A percentile compares a stretch with the other conserved stretches of the same genome.
Conservation (phyloP, 2,797 vertebrate genomes). For the Hyperoplus lanceolatus region DNA sequence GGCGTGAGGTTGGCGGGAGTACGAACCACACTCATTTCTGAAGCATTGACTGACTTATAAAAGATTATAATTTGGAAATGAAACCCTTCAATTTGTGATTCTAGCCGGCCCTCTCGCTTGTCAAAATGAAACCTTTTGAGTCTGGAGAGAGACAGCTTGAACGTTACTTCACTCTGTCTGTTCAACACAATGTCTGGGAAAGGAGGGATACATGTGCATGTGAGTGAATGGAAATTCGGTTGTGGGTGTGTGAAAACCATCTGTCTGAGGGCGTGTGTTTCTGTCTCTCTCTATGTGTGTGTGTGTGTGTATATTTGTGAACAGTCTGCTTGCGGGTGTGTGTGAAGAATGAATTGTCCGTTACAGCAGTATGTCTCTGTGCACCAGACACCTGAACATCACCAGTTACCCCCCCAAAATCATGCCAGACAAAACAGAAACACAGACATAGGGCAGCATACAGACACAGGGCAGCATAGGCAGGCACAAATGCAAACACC, state of each 20-base stretch:
- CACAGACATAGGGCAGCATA: no score
- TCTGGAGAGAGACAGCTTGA: slow-evolving; percentile 24
- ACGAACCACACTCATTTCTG: slow-evolving; percentile 34
- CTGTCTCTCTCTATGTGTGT: slow-evolving; percentile 33
- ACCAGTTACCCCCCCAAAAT: slow-evolving; percentile 36
- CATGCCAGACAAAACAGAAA: slow-evolving; percentile 32
- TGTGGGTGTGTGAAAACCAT: slow-evolving; percentile 74
- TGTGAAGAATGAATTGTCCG: slow-evolving; percentile 67
- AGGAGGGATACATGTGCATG: slow-evolving; percentile 35
- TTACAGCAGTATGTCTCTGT: slow-evolving; percentile 51
- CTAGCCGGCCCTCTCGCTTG: not conserved
- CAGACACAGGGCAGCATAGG: not conserved
- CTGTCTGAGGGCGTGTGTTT: slow-evolving; percentile 61
- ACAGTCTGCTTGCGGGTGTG: slow-evolving; percentile 72
- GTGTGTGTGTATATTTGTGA: slow-evolving; percentile 44
- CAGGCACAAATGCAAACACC: slow-evolving; percentile 31
- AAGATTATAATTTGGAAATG: slow-evolving; percentile 29
- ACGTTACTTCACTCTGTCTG: slow-evolving; percentile 25
- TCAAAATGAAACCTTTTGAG: slow-evolving; percentile 31
- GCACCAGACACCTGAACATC: slow-evolving; percentile 63
- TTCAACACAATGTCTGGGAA: slow-evolving; percentile 43
- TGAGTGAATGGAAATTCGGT: slow-evolving; percentile 66
- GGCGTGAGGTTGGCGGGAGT: slow-evolving; percentile 13
- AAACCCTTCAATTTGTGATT: slow-evolving; percentile 41
- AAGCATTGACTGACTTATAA: slow-evolving; percentile 28